Evolutionary conservation across 2,113 vertebrate genomes (phyloP), one percentile per base, ranked within the genome.

Genomic region (Trematocara stigmaticum): DNA sequence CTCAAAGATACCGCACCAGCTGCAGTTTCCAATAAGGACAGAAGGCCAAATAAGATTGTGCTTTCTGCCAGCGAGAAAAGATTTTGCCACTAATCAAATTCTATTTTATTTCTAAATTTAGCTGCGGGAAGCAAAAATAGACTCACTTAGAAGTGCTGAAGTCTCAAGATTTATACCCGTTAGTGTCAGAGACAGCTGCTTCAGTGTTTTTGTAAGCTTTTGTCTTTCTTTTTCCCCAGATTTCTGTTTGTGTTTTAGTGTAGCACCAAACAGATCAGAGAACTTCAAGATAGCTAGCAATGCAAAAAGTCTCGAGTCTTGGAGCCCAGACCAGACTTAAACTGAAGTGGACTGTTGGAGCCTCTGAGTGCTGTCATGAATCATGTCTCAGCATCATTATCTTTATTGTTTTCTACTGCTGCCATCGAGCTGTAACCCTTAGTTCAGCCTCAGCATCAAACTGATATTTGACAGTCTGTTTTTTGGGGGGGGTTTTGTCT

Each of bases 31-130:
- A 20, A 35, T 47, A 79, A 61, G 13, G 10, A 71, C 4, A n/a
- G 5, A 52, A 59, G 5, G 52, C 84, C n/a, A 59, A 66, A 47
- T 31, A 38, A 64, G 45, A 61, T 35, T 3, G 1, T 38, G 6
- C 20, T 59, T 6, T 80, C 38, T 88, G 18, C 15, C 52, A 66
- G 80, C 3, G 3, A 89, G 59, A 20, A 35, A 81, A 84, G 59
- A 23, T 82, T 56, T 49, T 71, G 52, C 86, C 71, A 86, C 49
- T 78, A 81, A 90, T 90, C 78, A 91, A 91, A 74, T 84, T 89
- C 84, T 31, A 18, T 34, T 76, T 51, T 76, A 34, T 76, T 55
- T 87, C 92, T 92, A 91, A 91, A 85, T 91, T 92, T 94, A 94
- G 90, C 53, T 47, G 38, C 6, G 6, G 15, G 34, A 83, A 82